Percentiles rank a stretch among this genome's conserved stretches.
These are phyloP conservation scores for Ditylenchus weischeri DNA, from an alignment of 2,888 invertebrate species.

Conservation along the genomic window DNA sequence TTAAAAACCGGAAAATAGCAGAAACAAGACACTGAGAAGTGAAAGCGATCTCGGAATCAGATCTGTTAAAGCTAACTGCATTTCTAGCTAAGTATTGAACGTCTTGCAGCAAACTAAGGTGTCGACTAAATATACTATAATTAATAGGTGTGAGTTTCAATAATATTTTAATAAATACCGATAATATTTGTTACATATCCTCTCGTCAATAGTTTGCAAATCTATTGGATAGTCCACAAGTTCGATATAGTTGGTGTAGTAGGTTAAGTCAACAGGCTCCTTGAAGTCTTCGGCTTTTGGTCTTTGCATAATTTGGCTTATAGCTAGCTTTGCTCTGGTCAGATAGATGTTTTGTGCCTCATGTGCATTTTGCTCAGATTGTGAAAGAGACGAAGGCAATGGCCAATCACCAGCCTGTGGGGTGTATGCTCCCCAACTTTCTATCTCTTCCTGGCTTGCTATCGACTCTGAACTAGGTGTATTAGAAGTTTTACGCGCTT, in stretches of 20 bases:
- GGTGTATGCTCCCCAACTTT: constrained; percentile 11
- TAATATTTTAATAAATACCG: constrained; percentile 20
- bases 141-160: no score
- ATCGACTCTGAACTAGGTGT: constrained; percentile 11
- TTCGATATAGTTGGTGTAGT: constrained; percentile 19
- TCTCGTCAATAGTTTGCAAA: constrained; percentile 24
- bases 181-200: constrained; percentile 28
- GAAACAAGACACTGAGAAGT: not conserved
- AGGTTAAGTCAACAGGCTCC: constrained; percentile 25
- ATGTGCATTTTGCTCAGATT: not conserved
- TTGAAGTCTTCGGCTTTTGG: constrained; percentile 14
- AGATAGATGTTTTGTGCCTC: constrained; percentile 3
- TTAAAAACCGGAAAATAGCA: constrained; percentile 6
- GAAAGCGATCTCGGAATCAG: constrained; percentile 1
- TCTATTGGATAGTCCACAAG: constrained; percentile 30
- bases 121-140: not conserved
- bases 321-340: not conserved
- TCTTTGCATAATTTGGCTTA: constrained; percentile 2
- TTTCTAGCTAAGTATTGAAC: constrained; percentile 4
- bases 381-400: not conserved
- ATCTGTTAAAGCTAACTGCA: not conserved
- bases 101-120: constrained; percentile 8
- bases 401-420: constrained; percentile 25
- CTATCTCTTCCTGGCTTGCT: constrained; percentile 17
- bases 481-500: not conserved